Conservation (phyloP, 2,888 invertebrate genomes). For the Cataglyphis rosenhaueri region DNA sequence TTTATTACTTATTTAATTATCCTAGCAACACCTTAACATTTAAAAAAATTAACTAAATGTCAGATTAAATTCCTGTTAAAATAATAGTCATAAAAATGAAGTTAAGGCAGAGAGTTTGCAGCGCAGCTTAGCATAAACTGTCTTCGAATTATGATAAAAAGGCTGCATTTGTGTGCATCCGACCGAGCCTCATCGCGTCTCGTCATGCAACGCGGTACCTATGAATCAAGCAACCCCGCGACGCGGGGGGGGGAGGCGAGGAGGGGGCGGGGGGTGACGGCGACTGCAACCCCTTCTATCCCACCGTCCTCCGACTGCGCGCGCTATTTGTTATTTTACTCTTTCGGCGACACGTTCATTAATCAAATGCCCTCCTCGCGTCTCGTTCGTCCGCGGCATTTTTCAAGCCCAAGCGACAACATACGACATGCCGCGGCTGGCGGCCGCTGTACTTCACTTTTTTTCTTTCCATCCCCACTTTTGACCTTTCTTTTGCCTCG, state of each 20-base stretch:
- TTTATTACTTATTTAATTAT: neutral
- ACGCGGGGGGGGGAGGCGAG: constrained; percentile 31
- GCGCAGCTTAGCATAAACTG: constrained; percentile 25
- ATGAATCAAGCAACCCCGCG: constrained; percentile 70
- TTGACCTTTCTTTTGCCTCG: constrained; percentile 23
- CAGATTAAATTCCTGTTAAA: constrained; percentile 14
- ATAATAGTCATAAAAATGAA: constrained; percentile 13
- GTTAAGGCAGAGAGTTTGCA: neutral
- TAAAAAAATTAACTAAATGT: constrained; percentile 3
- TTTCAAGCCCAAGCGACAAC: constrained; percentile 74
- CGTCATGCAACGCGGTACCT: constrained; percentile 68
- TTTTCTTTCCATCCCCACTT: constrained; percentile 20
- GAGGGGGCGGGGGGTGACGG: constrained; percentile 65
- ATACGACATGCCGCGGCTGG: constrained; percentile 63
- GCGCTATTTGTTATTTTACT: constrained; percentile 83
- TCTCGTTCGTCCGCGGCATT: constrained; percentile 75
- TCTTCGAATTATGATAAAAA: constrained; percentile 42
- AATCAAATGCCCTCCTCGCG: constrained; percentile 79
- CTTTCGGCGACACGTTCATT: constrained; percentile 81
- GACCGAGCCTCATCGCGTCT: constrained; percentile 52
- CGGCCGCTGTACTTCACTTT: constrained; percentile 55
- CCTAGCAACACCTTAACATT: neutral
- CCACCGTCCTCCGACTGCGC: constrained; percentile 16
- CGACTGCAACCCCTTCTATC: constrained; percentile 8
- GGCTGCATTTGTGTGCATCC: constrained; percentile 23